Evolutionary conservation across 92 coral and sea anemone species (phyloP).

Genomic region (Meandrina meandrites): DNA sequence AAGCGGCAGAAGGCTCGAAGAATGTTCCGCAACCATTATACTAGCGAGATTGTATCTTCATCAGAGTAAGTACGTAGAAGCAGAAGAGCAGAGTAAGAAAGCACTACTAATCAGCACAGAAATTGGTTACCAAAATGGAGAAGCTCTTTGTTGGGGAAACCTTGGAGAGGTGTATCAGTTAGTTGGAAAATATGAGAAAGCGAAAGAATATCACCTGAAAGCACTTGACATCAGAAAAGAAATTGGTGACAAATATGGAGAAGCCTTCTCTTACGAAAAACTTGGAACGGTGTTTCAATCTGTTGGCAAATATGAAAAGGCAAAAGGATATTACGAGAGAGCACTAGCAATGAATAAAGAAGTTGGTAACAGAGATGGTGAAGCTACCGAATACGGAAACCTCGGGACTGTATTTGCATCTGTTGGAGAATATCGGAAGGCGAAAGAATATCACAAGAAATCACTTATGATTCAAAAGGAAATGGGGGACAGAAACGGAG

Average conservation of each 20-base stretch:
- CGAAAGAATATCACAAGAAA: not conserved
- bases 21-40: not conserved
- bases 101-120: not conserved
- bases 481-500: not conserved
- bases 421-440: not conserved
- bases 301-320: not conserved
- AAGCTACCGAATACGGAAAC: not conserved
- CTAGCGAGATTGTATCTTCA: not conserved
- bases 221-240: not conserved
- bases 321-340: not conserved
- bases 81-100: not conserved
- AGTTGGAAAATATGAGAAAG: constrained; percentile 2
- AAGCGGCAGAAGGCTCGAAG: not conserved
- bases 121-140: constrained; percentile 14
- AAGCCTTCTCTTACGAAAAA: not conserved
- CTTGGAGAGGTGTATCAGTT: not conserved
- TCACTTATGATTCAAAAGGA: not conserved
- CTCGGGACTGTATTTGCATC: not conserved
- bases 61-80: not conserved
- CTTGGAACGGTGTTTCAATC: not conserved
- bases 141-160: not conserved
- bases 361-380: constrained; percentile 4
- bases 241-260: constrained; percentile 9
- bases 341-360: not conserved
- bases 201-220: not conserved